A percentile compares a stretch with the other conserved stretches of the same genome.
Conservation (phyloP, 2,113 vertebrate genomes). For the Chionis minor region DNA sequence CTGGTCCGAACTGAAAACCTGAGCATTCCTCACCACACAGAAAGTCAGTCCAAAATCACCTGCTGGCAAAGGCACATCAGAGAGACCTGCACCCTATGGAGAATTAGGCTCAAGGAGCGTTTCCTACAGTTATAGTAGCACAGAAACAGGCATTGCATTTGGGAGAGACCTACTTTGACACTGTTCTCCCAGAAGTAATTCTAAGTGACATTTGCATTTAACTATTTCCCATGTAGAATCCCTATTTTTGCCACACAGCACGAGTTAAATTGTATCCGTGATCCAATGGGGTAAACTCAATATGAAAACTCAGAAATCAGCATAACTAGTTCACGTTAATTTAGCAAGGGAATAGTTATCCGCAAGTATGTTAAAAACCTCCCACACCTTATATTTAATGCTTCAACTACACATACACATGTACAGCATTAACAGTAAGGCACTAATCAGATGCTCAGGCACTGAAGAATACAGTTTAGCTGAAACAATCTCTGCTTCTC, state of each 20-base stretch:
- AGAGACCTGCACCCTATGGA: rapidly evolving
- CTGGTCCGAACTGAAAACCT: background rate
- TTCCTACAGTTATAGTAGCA: background rate
- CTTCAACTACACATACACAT: background rate
- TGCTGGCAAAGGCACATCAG: background rate
- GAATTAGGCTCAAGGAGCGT: background rate
- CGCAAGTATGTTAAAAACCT: background rate
- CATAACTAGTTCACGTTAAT: background rate
- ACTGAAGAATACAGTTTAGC: background rate
- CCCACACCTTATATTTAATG: background rate
- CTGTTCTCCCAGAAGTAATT: background rate
- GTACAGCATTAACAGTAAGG: background rate
- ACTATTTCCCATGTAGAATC: background rate
- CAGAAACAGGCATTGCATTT: background rate
- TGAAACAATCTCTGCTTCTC: background rate
- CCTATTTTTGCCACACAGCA: background rate
- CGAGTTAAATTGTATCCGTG: background rate
- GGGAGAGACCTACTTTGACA: background rate
- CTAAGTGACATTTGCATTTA: background rate
- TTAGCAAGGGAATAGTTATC: background rate
- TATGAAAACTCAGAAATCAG: background rate
- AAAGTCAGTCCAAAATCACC: background rate
- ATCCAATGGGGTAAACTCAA: background rate
- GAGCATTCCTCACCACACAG: background rate
- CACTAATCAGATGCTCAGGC: background rate